Evolutionary conservation across 2,888 invertebrate genomes (phyloP), one percentile per base, ranked within the genome.

Genomic region (Acronicta leporina): DNA sequence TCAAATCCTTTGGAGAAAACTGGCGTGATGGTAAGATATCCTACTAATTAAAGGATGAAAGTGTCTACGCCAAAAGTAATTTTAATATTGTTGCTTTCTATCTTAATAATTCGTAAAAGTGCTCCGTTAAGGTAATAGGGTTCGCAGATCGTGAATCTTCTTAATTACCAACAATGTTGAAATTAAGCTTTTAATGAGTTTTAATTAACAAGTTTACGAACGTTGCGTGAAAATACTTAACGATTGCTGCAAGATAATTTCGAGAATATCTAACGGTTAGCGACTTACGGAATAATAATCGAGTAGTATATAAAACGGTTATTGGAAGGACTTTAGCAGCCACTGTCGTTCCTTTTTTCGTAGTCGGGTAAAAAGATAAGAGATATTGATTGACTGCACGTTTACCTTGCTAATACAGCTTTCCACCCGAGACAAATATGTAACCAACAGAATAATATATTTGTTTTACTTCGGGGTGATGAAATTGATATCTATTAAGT

Each of bases 101-200:
- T 87, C 87, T 89, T 87, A 87, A 88, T 90, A 89, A 87, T 88
- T 91, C 83, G 81, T 83, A 82, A 88, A 88, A 88, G 87, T 77
- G 63, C 86, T 88, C 82, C 79, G 83, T 80, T 83, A 87, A 90
- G 88, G 90, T 91, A 91, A 90, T 87, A 90, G 85, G 87, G 87
- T 88, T 87, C 86, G 86, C 86, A 88, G 90, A 91, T 89, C 90
- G 88, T 91, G 91, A 92, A 92, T 92, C 91, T 92, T 90, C 90
- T 91, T 92, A 93, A 92, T 92, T 92, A 88, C 91, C 91, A 89
- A 88, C 92, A 90, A 90, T 91, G 90, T 90, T 86, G 86, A 91
- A 91, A 91, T 91, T 91, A 91, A 90, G 91, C 90, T 90, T 90
- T 89, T 90, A 92, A 92, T 91, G 89, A 92, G 89, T 92, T 92